phyloP scores from a whole-genome alignment of 2,113 vertebrate genomes.

The Burhinus bistriatus region DNA sequence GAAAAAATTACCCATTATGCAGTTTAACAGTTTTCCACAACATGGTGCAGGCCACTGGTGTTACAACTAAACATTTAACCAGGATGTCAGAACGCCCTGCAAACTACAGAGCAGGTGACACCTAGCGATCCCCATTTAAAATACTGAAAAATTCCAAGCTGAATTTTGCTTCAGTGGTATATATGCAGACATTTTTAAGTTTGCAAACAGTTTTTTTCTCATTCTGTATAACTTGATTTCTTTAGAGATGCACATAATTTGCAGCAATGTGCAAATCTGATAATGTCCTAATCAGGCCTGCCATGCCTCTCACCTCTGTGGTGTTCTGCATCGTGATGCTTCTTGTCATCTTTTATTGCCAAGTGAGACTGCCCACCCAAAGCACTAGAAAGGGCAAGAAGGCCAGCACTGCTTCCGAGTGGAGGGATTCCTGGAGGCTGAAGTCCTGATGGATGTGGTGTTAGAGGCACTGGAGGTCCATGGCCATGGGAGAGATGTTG shows the following conservation, averaged over 20 bases:
- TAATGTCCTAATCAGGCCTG: constrained; percentile 80
- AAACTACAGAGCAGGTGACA: constrained; percentile 61
- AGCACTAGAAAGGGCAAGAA: constrained; percentile 92
- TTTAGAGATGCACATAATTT: constrained; percentile 65
- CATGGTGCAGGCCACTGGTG: constrained; percentile 72
- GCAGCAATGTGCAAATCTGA: constrained; percentile 53
- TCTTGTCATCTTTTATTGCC: constrained; percentile 94
- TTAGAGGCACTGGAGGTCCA: constrained; percentile 90
- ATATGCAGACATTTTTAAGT: constrained; percentile 55
- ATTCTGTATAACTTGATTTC: constrained; percentile 61
- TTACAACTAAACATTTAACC: constrained; percentile 68
- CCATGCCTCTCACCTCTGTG: constrained; percentile 90
- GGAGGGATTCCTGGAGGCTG: constrained; percentile 88
- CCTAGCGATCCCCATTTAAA: constrained; percentile 63
- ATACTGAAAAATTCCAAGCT: constrained; percentile 64
- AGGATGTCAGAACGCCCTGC: constrained; percentile 70
- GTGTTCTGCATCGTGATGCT: constrained; percentile 90
- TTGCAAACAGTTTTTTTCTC: constrained; percentile 62
- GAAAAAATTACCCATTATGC: constrained; percentile 72
- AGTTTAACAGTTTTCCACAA: constrained; percentile 76
- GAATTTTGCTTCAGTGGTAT: constrained; percentile 61
- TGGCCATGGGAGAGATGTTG: constrained; percentile 93
- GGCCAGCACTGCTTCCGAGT: constrained; percentile 88
- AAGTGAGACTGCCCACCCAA: constrained; percentile 89
- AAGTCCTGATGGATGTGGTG: constrained; percentile 91